These are phyloP conservation scores for Tragelaphus eurycerus DNA, from an alignment of 2,797 vertebrate genomes.

Conservation along the genomic window DNA sequence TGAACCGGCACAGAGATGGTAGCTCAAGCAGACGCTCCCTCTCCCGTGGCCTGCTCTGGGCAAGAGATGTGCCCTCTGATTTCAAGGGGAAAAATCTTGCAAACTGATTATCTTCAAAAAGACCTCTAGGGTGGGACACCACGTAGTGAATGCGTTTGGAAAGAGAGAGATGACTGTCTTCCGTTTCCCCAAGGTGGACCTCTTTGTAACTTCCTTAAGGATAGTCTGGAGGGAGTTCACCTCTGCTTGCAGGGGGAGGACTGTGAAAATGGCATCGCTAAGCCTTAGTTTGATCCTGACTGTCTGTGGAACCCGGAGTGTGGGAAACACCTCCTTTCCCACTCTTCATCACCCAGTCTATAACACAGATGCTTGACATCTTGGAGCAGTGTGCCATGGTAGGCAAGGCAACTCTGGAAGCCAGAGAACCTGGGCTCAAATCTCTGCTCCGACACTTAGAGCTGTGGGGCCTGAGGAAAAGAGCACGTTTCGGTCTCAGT, in stretches of 20 bases:
- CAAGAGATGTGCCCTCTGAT: not conserved
- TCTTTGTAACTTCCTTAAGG: not conserved
- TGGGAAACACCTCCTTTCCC: not conserved
- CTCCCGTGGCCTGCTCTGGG: not conserved
- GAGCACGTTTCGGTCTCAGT: not conserved
- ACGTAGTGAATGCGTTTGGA: not conserved
- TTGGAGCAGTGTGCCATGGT: rapidly evolving
- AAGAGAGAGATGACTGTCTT: not conserved
- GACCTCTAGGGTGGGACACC: not conserved
- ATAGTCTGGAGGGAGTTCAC: not conserved
- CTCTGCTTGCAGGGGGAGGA: not conserved
- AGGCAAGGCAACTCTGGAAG: not conserved
- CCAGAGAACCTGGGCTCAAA: not conserved
- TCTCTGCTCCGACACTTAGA: not conserved
- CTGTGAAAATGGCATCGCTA: not conserved
- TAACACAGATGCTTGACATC: not conserved
- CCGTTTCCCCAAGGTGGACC: not conserved
- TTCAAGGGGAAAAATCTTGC: not conserved
- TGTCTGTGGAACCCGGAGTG: not conserved
- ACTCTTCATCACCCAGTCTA: not conserved
- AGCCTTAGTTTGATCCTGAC: not conserved
- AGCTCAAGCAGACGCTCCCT: not conserved
- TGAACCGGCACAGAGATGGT: not conserved
- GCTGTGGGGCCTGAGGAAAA: not conserved
- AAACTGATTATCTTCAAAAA: not conserved